Evolutionary conservation across 2,888 invertebrate species (phyloP).

Genomic region (Antheraea assamensis): DNA sequence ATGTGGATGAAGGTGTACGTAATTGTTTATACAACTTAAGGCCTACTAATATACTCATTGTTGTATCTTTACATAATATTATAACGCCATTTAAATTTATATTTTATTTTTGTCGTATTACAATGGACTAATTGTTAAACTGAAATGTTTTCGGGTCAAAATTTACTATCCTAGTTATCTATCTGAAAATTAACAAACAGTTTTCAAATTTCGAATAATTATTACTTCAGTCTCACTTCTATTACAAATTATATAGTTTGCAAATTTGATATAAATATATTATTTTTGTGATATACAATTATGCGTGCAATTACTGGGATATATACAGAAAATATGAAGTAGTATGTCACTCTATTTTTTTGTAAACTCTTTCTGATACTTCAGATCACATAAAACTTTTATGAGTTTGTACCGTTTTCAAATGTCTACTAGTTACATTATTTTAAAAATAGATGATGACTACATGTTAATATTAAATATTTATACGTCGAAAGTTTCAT

Average conservation of each 20-base stretch:
- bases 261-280: not conserved
- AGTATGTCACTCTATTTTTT: not conserved
- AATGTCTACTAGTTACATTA: not conserved
- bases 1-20: not conserved
- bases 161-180: not conserved
- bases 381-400: not conserved
- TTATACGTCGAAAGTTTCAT: not conserved
- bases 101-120: not conserved
- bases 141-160: not conserved
- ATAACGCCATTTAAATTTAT: not conserved
- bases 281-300: not conserved
- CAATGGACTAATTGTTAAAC: not conserved
- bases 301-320: not conserved
- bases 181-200: not conserved
- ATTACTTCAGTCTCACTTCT: not conserved
- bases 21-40: conserved; percentile 6
- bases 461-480: not conserved
- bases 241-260: not conserved
- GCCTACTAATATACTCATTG: not conserved
- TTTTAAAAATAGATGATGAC: not conserved
- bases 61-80: not conserved
- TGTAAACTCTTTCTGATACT: not conserved
- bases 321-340: not conserved
- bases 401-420: not conserved
- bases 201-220: not conserved